Conservation (phyloP, 2,113 vertebrate genomes). For the Indri indri region DNA sequence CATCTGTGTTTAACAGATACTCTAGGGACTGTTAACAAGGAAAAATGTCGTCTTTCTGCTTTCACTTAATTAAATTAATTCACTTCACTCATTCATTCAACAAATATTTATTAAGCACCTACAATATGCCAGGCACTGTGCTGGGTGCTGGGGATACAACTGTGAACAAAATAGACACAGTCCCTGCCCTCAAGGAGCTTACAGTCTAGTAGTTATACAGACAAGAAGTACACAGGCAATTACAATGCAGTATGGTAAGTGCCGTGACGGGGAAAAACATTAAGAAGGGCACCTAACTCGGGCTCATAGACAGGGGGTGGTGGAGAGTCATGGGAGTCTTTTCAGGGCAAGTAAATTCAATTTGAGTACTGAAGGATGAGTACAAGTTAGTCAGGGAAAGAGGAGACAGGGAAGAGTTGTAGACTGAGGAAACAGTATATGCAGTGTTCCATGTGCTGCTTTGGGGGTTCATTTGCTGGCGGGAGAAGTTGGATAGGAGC, state of each 20-base stretch:
- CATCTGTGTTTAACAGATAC: background rate
- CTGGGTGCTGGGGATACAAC: slow-evolving; percentile 79
- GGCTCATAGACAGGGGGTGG: background rate
- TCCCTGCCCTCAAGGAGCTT: slow-evolving; percentile 79
- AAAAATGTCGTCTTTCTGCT: background rate
- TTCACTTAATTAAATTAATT: slow-evolving; percentile 52
- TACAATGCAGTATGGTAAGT: slow-evolving; percentile 58
- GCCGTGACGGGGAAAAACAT: slow-evolving; percentile 37
- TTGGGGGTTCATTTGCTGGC: background rate
- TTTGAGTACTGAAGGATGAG: slow-evolving; percentile 1
- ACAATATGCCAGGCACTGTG: slow-evolving; percentile 81
- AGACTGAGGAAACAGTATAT: background rate
- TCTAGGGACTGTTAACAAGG: background rate
- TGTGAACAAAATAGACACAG: slow-evolving; percentile 76
- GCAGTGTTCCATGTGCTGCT: slow-evolving; percentile 23
- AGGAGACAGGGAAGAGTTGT: background rate
- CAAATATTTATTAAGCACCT: slow-evolving; percentile 82
- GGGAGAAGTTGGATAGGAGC: background rate
- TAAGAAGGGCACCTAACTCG: slow-evolving; percentile 41
- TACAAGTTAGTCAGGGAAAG: slow-evolving; percentile 31
- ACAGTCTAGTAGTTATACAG: slow-evolving; percentile 77
- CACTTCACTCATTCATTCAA: slow-evolving; percentile 69
- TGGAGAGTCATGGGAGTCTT: background rate
- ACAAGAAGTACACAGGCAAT: slow-evolving; percentile 72
- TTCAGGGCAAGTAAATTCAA: background rate